These are phyloP conservation scores for Drosophila aldrichi DNA, from an alignment of 2,888 invertebrate species.

Conservation along the genomic window DNA sequence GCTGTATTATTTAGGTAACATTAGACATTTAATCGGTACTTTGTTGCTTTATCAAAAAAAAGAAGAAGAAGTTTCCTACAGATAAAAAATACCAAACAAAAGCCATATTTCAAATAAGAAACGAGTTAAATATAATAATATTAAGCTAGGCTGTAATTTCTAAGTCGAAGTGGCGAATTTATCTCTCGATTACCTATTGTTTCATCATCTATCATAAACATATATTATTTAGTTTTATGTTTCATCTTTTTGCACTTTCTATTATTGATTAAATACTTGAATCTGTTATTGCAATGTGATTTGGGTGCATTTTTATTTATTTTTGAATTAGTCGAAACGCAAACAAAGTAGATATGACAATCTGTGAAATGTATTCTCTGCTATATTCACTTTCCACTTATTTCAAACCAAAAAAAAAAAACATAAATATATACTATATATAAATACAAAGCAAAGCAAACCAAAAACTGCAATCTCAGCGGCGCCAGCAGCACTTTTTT, in stretches of 20 bases:
- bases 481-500: slow-evolving; percentile 77
- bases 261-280: slow-evolving; percentile 63
- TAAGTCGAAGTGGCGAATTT: slow-evolving; percentile 34
- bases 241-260: slow-evolving; percentile 44
- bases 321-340: slow-evolving; percentile 49
- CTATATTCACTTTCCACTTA: slow-evolving; percentile 53
- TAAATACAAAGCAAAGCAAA: not conserved
- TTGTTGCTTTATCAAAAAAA: slow-evolving; percentile 67
- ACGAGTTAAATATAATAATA: slow-evolving; percentile 28
- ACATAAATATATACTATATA: not conserved
- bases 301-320: slow-evolving; percentile 68
- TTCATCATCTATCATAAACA: slow-evolving; percentile 18
- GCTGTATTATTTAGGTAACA: slow-evolving; percentile 43
- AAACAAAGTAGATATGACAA: slow-evolving; percentile 74
- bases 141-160: slow-evolving; percentile 29
- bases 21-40: slow-evolving; percentile 42
- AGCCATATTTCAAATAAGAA: slow-evolving; percentile 28
- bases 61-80: slow-evolving; percentile 80
- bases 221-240: slow-evolving; percentile 41
- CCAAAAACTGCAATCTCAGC: slow-evolving; percentile 49
- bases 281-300: slow-evolving; percentile 53
- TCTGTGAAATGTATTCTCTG: slow-evolving; percentile 68
- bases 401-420: slow-evolving; percentile 20
- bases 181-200: slow-evolving; percentile 27
- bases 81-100: slow-evolving; percentile 67